These are phyloP conservation scores for Uria aalge DNA, from an alignment of 2,113 vertebrate species.

Conservation along the genomic window DNA sequence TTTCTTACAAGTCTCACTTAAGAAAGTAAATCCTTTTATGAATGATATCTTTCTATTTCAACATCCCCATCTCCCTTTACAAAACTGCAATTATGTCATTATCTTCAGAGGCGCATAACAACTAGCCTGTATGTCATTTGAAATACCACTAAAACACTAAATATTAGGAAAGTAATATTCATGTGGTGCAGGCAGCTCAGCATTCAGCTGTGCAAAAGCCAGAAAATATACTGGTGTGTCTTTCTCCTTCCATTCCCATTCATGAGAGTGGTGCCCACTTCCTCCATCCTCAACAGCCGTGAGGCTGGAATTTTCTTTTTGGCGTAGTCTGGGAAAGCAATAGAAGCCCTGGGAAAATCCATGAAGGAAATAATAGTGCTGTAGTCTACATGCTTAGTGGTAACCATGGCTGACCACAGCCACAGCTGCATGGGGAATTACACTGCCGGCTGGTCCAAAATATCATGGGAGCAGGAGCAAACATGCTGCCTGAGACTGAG, in stretches of 20 bases:
- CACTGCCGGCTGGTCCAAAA: neutral
- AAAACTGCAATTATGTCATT: neutral
- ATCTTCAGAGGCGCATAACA: neutral
- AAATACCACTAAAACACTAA: neutral
- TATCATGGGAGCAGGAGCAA: neutral
- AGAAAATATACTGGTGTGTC: neutral
- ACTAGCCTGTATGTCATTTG: neutral
- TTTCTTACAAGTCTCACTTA: neutral
- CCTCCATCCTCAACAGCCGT: fast-evolving
- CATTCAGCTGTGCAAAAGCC: neutral
- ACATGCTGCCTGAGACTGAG: neutral
- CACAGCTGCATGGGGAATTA: neutral
- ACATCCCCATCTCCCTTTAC: neutral
- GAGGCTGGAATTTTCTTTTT: neutral
- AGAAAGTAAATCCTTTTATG: neutral
- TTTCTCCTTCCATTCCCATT: neutral
- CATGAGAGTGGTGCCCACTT: neutral
- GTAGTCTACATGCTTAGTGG: neutral
- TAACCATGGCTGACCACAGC: neutral
- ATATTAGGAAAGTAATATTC: neutral
- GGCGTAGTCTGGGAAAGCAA: neutral
- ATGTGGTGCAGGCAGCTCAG: neutral
- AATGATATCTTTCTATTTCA: neutral
- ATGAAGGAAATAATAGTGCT: neutral
- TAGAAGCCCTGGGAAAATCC: neutral